phyloP scores from a whole-genome alignment of 2,113 vertebrate species.

The Canis aureus region DNA sequence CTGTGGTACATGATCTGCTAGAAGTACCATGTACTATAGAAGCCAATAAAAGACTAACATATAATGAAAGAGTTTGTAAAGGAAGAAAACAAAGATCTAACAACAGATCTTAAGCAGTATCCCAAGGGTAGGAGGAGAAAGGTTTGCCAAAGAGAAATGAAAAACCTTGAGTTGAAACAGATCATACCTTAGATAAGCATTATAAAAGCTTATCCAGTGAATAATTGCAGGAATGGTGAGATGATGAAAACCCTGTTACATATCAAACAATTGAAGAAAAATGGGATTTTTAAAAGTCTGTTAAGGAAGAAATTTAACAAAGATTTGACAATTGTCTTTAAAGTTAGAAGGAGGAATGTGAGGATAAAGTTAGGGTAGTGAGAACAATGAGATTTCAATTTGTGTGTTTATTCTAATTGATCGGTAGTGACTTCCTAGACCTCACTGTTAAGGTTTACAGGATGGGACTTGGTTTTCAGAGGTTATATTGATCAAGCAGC shows the following conservation, averaged over 20 bases:
- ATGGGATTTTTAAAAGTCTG: neutral
- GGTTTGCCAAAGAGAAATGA: constrained; percentile 3
- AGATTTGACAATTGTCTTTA: constrained; percentile 9
- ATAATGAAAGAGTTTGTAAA: neutral
- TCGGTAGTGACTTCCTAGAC: neutral
- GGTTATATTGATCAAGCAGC: neutral
- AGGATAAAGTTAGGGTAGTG: neutral
- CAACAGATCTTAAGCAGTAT: neutral
- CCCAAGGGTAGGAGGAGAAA: neutral
- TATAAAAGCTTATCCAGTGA: neutral
- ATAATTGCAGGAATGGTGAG: neutral
- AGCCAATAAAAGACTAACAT: neutral
- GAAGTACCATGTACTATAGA: neutral
- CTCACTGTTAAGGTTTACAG: neutral
- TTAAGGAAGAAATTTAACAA: neutral
- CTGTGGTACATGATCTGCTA: neutral
- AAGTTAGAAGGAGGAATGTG: neutral
- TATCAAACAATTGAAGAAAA: neutral
- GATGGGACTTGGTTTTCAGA: neutral
- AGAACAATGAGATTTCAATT: neutral
- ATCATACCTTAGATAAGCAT: neutral
- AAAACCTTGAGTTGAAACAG: constrained; percentile 19
- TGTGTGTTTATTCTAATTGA: neutral
- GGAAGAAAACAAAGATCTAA: neutral
- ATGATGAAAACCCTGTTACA: constrained; percentile 18